Conservation (phyloP, 2,888 invertebrate species). For the Keiferia lycopersicella region DNA sequence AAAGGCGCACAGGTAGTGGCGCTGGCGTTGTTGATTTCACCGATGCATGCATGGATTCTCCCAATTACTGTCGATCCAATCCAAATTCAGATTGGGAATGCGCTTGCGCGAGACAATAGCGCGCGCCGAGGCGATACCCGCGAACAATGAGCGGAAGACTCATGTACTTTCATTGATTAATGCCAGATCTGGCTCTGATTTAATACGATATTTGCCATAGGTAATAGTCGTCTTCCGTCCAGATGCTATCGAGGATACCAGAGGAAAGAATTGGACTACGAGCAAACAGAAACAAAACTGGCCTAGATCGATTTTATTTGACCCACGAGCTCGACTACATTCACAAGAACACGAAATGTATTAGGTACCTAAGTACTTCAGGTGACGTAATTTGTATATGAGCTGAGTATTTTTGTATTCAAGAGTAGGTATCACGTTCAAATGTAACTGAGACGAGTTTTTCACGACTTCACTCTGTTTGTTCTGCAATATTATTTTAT, state of each 20-base stretch:
- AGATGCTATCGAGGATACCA: slow-evolving; percentile 42
- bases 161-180: slow-evolving; percentile 63
- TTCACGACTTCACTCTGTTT: no score
- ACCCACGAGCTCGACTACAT: no score
- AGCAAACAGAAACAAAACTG: no score
- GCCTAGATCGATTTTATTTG: no score
- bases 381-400: no score
- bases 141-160: slow-evolving; percentile 70
- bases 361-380: no score
- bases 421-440: no score
- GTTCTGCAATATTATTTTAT: no score
- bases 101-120: slow-evolving; percentile 51
- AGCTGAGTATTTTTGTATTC: no score
- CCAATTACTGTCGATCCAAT: slow-evolving; percentile 35
- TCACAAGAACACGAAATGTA: no score
- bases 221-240: slow-evolving; percentile 56
- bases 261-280: no score
- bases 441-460: no score
- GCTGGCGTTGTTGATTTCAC: not conserved
- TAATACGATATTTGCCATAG: slow-evolving; percentile 52
- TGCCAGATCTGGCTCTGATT: slow-evolving; percentile 56
- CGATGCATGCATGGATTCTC: not conserved
- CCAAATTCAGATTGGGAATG: slow-evolving; percentile 44
- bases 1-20: not conserved
- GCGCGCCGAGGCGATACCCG: slow-evolving; percentile 39